Percentiles rank a stretch among this genome's conserved stretches.
Evolutionary conservation across 2,888 invertebrate genomes (phyloP).

Genomic region (Agonopterix arenella): DNA sequence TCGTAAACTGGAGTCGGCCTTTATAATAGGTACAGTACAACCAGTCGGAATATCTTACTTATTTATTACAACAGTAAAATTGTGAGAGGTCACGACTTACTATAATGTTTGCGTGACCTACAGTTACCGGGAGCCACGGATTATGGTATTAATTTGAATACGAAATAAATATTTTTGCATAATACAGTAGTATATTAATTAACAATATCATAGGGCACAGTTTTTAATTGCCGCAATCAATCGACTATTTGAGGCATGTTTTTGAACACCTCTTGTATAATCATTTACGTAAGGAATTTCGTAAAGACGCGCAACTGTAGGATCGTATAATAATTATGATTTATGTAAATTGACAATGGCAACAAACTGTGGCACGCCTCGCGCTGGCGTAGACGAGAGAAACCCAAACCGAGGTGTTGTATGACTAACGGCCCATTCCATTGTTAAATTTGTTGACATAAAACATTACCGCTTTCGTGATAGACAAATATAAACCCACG

Average conservation of each 20-base stretch:
- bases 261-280: conserved; percentile 21
- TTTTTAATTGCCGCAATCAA: conserved; percentile 17
- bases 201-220: not conserved
- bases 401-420: conserved; percentile 14
- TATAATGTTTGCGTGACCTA: no score
- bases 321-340: conserved; percentile 28
- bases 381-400: conserved; percentile 10
- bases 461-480: conserved; percentile 6
- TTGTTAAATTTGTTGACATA: conserved; percentile 16
- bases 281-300: conserved; percentile 28
- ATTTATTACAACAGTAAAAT: no score
- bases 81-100: no score
- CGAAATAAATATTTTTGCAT: no score
- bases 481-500: not conserved
- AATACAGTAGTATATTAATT: no score
- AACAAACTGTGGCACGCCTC: not conserved
- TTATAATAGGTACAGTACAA: no score
- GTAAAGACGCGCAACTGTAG: conserved; percentile 16
- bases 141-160: not conserved
- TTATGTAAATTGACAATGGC: conserved; percentile 20
- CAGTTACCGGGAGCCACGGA: no score
- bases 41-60: no score
- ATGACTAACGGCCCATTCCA: conserved; percentile 13
- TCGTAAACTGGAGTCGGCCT: no score
- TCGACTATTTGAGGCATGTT: conserved; percentile 5